phyloP scores from a whole-genome alignment of 1,140 invertebrate species.

The Lordiphosa stackelbergi region DNA sequence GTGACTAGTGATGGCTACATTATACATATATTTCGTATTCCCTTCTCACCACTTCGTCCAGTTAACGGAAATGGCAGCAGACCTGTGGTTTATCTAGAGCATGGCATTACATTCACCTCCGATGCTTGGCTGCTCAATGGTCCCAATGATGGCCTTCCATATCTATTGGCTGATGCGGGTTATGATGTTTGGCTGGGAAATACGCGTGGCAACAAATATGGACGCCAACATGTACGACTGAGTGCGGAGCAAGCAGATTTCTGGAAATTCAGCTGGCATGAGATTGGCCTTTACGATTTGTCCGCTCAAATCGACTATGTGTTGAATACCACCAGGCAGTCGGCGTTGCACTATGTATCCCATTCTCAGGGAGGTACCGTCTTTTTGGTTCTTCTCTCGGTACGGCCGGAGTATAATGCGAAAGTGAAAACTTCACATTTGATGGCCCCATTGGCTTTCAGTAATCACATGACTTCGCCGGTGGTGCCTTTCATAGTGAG shows the following conservation, averaged over 20 bases:
- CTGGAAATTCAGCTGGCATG: constrained; percentile 84
- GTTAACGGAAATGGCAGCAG: neutral
- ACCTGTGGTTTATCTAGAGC: constrained; percentile 81
- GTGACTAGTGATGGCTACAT: constrained; percentile 79
- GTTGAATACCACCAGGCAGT: constrained; percentile 78
- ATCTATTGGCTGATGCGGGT: constrained; percentile 82
- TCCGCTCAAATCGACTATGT: constrained; percentile 82
- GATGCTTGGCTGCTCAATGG: constrained; percentile 82
- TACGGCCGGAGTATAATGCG: constrained; percentile 79
- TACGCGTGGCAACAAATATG: constrained; percentile 83
- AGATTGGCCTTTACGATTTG: constrained; percentile 82
- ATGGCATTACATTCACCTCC: constrained; percentile 85
- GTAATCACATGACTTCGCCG: constrained; percentile 77
- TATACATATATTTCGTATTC: constrained; percentile 76
- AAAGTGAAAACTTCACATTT: constrained; percentile 78
- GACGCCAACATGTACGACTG: constrained; percentile 79
- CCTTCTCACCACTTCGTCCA: constrained; percentile 8
- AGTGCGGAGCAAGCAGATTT: constrained; percentile 79
- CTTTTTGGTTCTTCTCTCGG: constrained; percentile 72
- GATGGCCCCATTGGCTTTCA: constrained; percentile 79
- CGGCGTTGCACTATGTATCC: constrained; percentile 80
- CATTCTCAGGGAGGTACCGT: constrained; percentile 78
- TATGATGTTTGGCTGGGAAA: constrained; percentile 85
- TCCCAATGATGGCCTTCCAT: constrained; percentile 78
- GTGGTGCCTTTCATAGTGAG: constrained; percentile 51